Base-by-base conservation (phyloP, 2,797 vertebrate species). In the Myotis vivesi region DNA sequence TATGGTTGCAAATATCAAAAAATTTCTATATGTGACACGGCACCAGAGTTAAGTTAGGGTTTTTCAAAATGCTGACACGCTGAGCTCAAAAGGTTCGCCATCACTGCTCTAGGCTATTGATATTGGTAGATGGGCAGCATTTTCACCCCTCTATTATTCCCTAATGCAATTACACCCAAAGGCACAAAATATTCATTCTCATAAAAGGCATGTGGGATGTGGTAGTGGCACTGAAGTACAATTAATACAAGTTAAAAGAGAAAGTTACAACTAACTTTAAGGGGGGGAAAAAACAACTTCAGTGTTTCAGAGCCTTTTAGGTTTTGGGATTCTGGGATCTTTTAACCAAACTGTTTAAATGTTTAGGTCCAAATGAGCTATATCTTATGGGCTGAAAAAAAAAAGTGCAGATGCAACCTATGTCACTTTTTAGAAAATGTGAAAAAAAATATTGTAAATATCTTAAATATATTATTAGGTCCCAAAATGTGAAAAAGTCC, bases 281-380 rank as follows among this genome's bases (percentile, higher is more conserved):
- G 51, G 53, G 51, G 53, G 53, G 55, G 33, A 12, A 84, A 73
- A 66, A 85, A 44, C 22, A 57, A 57, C 55, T 57, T 20, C 9
- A 88, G 20, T 53, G 1, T 4, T 88, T 82, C 23, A 94, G 49
- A 77, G 1, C 0, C n/a, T 81, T 92, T 90, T 59, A 77, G 15
- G 25, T 55, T 77, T 73, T 10, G 15, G 36, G 41, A 76, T 84
- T 85, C 36, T 41, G 28, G 57, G 30, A 73, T 73, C 9, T 82
- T 81, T 92, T 90, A 79, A 87, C 4, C 11, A 79, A 96, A 84
- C 13, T 92, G 64, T 22, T 87, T 64, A 88, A 3, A 33, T 82
- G 3, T 77, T 13, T 89, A 90, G 30, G 20, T 11, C 4, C 15
- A 72, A 87, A 75, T 83, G 41, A 89, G 0, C 12, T 94, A 36